These are phyloP conservation scores for Pagetopsis macropterus DNA, from an alignment of 2,797 vertebrate species.

Conservation along the genomic window DNA sequence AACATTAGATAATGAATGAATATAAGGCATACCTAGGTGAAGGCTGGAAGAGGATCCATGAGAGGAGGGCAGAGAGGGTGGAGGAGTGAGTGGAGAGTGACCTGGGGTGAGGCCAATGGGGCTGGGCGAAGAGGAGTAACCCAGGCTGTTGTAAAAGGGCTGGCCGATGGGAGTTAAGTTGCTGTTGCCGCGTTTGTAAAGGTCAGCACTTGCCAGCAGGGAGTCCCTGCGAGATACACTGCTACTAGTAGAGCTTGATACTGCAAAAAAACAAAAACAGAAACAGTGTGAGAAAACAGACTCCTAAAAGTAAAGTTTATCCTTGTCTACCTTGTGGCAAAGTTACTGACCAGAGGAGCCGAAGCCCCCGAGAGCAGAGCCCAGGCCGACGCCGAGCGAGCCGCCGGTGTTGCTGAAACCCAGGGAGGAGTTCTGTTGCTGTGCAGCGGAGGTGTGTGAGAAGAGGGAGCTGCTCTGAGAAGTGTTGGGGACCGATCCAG, in stretches of 20 bases:
- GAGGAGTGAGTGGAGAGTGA: slow-evolving; percentile 98
- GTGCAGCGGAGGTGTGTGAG: slow-evolving; percentile 93
- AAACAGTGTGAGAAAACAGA: background rate
- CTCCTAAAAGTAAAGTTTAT: background rate
- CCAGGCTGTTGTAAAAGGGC: slow-evolving; percentile 98
- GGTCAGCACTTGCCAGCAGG: slow-evolving; percentile 94
- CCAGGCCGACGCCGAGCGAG: slow-evolving; percentile 94
- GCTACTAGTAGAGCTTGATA: slow-evolving; percentile 95
- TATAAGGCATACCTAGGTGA: slow-evolving; percentile 88
- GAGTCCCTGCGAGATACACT: slow-evolving; percentile 96
- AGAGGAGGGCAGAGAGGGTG: slow-evolving; percentile 95
- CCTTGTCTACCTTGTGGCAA: background rate
- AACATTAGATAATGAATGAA: background rate
- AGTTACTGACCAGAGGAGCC: slow-evolving; percentile 91
- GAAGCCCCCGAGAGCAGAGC: slow-evolving; percentile 96
- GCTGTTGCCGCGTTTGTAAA: slow-evolving; percentile 97
- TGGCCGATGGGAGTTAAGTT: slow-evolving; percentile 97
- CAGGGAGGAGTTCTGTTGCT: slow-evolving; percentile 91
- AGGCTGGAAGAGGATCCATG: slow-evolving; percentile 98
- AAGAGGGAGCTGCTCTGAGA: slow-evolving; percentile 98
- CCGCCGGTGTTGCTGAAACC: slow-evolving; percentile 91
- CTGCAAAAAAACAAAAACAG: slow-evolving; percentile 70
- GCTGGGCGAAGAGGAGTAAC: slow-evolving; percentile 98
- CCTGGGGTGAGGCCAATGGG: slow-evolving; percentile 97
- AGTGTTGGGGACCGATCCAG: slow-evolving; percentile 90